These are phyloP conservation scores for Tenthredo livida DNA, from an alignment of 2,888 invertebrate species.

Conservation along the genomic window DNA sequence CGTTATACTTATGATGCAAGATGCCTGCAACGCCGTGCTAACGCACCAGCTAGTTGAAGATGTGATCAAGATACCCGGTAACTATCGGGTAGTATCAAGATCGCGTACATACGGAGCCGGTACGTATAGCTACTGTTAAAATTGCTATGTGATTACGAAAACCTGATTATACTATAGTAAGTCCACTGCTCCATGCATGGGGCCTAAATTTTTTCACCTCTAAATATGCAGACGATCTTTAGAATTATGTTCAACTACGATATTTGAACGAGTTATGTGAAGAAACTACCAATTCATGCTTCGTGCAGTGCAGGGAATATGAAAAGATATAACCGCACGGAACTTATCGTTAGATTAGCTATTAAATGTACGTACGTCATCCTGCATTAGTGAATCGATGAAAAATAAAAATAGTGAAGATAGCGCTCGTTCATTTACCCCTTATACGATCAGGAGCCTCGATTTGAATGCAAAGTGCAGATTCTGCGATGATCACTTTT, in stretches of 20 bases:
- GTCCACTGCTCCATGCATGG: not conserved
- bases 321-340: not conserved
- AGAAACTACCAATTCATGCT: not conserved
- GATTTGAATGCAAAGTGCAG: not conserved
- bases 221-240: not conserved
- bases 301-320: not conserved
- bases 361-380: not conserved
- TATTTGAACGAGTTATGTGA: not conserved
- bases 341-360: not conserved
- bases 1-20: constrained; percentile 45
- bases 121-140: constrained; percentile 43
- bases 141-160: constrained; percentile 47
- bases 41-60: constrained; percentile 39
- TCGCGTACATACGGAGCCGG: constrained; percentile 16
- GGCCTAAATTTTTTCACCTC: not conserved
- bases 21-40: constrained; percentile 33
- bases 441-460: too few relatives aligned
- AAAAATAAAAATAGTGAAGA: too few relatives aligned
- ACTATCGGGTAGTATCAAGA: constrained; percentile 45
- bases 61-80: constrained; percentile 47
- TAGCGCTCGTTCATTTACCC: too few relatives aligned
- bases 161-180: not conserved
- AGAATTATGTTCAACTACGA: not conserved
- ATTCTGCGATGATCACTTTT: not conserved
- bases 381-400: not conserved